Evolutionary conservation across 30 jellyfish, hydroid and myxozoan genomes (phyloP), one percentile per base, ranked within the genome.

Genomic region (Cassiopea xamachana): DNA sequence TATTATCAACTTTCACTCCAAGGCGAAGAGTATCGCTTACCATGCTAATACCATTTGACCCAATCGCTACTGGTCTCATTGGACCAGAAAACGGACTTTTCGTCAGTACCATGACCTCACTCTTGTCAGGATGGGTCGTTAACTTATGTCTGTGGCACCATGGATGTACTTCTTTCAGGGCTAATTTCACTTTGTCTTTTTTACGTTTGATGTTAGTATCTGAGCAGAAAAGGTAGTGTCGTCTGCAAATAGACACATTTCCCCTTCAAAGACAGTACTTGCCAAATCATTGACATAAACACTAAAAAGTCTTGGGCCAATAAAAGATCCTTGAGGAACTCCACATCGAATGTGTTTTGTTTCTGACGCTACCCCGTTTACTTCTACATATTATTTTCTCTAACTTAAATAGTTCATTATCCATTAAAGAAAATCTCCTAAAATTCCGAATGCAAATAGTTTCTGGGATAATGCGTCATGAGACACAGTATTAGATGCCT

Each of bases 271-370:
- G 1, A 46, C 47, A 61, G 82, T 64, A 75, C 73, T 59, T 49
- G 94, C 85, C 91, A 87, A 48, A 82, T 87, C 94, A 69, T 87
- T 79, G 59, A 87, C 93, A 81, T 89, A 59, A 2, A 69, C 74
- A 46, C 73, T 51, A 73, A 68, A 89, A 48, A 16, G 89, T 59
- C 73, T 72, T 17, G 92, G 96, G 67, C 96, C 96, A 13, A 89
- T 69, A 1, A 89, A 51, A 73, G 96, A 89, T 80, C 96, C 96
- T 61, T 89, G 96, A 4, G 96, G 92, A 55, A 80, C 93, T 3
- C 96, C 93, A 58, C 84, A 88, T 68, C 39, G 79, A 70, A 75
- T 46, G 67, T 55, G 16, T 15, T 75, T 70, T 70, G 64, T 55
- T 55, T 55, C 64, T 55, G 64, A 55, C 7, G 64, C 64, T 55